Conservation (phyloP, 2,888 invertebrate species). For the Agriopis marginaria region DNA sequence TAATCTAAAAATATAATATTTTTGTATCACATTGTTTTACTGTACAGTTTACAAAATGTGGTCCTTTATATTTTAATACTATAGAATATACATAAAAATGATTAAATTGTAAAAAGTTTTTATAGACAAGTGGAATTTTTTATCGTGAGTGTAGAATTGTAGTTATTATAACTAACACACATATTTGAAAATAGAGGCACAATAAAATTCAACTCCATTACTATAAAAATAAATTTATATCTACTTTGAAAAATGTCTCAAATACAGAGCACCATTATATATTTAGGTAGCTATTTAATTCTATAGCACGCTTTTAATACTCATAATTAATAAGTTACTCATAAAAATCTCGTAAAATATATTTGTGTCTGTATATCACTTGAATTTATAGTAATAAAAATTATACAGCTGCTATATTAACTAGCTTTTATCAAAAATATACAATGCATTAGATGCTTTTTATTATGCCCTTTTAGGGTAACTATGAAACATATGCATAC, state of each 20-base stretch:
- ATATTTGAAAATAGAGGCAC: constrained; percentile 29
- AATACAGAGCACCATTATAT: constrained; percentile 62
- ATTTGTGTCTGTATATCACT: constrained; percentile 39
- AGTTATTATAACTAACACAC: constrained; percentile 26
- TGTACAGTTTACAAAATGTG: constrained; percentile 61
- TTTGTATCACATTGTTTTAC: constrained; percentile 71
- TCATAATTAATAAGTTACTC: constrained; percentile 41
- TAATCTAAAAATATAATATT: constrained; percentile 74
- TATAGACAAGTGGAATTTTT: constrained; percentile 24
- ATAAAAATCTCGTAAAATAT: constrained; percentile 29
- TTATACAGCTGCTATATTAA: constrained; percentile 29
- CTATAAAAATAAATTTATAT: constrained; percentile 21
- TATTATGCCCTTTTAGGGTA: constrained; percentile 30
- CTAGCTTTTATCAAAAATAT: constrained; percentile 44
- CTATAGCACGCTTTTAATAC: constrained; percentile 53
- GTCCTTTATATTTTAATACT: constrained; percentile 59
- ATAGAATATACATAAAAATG: constrained; percentile 37
- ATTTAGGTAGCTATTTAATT: constrained; percentile 31
- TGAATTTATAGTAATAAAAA: constrained; percentile 23
- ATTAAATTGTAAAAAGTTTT: constrained; percentile 14
- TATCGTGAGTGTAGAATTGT: constrained; percentile 12
- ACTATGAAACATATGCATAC: neutral
- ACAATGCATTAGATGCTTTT: constrained; percentile 44
- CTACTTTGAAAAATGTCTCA: constrained; percentile 47
- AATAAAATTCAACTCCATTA: constrained; percentile 17